phyloP scores from a whole-genome alignment of 2,797 vertebrate genomes.

The Micropoecilia bifurca region DNA sequence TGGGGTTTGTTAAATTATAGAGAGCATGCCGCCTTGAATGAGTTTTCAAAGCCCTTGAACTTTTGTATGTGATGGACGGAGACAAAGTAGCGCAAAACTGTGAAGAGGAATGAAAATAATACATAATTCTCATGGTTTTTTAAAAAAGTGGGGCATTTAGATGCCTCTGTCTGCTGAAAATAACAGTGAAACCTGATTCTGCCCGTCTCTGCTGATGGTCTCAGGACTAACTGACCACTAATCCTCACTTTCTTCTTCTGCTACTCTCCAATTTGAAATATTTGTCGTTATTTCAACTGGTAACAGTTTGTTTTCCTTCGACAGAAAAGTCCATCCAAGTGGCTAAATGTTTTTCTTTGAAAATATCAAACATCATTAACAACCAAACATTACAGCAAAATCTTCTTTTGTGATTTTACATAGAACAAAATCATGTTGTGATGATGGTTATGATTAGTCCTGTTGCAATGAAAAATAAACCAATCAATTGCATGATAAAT shows the following conservation, averaged over 20 bases:
- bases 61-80: background rate
- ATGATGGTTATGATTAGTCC: background rate
- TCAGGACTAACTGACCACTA: background rate
- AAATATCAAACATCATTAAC: background rate
- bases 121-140: background rate
- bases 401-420: background rate
- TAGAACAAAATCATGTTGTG: background rate
- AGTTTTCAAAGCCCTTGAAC: background rate
- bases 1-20: background rate
- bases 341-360: background rate
- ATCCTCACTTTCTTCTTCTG: background rate
- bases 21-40: background rate
- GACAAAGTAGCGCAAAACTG: background rate
- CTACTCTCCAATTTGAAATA: background rate
- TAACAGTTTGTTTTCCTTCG: background rate
- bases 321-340: background rate
- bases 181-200: background rate
- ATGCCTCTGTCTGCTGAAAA: too few species aligned
- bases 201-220: background rate
- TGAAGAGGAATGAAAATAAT: background rate
- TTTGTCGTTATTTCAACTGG: background rate
- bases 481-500: too few species aligned
- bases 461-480: background rate
- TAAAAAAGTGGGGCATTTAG: background rate
- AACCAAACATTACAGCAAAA: background rate